Evolutionary conservation across 2,888 invertebrate species (phyloP), one percentile per base, ranked within the genome.

Genomic region (Netelia melanura): DNA sequence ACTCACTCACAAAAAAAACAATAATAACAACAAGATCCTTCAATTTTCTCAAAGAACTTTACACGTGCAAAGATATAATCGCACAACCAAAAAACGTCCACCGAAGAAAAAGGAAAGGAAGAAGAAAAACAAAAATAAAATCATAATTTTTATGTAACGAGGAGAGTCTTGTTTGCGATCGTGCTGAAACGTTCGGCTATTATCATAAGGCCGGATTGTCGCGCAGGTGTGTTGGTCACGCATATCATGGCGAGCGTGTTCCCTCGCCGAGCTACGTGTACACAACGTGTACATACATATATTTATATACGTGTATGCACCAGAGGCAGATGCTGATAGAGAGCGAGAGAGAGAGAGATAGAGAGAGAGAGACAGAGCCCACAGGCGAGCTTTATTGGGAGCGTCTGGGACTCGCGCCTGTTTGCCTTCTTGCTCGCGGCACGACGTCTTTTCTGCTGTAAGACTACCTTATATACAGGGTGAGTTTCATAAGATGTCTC

Each of bases 311-410:
- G 52, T n/a, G 56, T 25, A 65, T 44, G 17, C 30, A 10, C 23
- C 65, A 43, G 58, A 21, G 58, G 58, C 56, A 77, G 77, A 67
- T 48, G 58, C 58, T 9, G 68, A 68, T 61, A 61, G 38, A 70
- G 68, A 68, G 58, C 25, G 52, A 48, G 77, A 68, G n/a, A 54
- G 17, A 54, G 67, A 30, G 56, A 54, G 54, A 77, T 67, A 77
- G 56, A 54, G 65, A 23, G 68, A 68, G 17, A 17, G 17, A 17
- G 17, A 64, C 87, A 89, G 89, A 88, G 43, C 70, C 23, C 14
- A 52, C 71, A 21, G 71, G 76, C 71, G 84, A 85, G 88, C 89
- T 91, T 91, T 91, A 91, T 91, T 89, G 91, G 91, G 90, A 90
- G 90, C 90, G 91, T 91, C 91, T 91, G 90, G 86, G 82, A 81